Evolutionary conservation across 2,113 vertebrate genomes (phyloP), one percentile per base, ranked within the genome.

Genomic region (Hemibagrus wyckioides): DNA sequence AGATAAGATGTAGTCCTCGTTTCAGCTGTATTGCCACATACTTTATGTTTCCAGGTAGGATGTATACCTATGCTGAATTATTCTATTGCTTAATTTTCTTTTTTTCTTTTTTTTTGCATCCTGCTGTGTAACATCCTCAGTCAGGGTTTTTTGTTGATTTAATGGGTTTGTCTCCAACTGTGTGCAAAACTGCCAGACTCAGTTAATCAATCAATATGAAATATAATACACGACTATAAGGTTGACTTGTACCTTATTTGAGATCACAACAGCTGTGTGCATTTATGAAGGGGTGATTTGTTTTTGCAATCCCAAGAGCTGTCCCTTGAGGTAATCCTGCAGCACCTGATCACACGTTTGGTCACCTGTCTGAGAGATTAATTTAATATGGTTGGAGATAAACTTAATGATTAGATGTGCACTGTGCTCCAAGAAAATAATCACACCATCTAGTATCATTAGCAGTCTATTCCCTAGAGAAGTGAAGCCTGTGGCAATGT

Each of bases 351-450:
- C 82, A 83, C 86, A 86, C 67, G 76, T 86, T 88, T 90, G 87
- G 85, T 85, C 90, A 91, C 89, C 82, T 85, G 89, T 92, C 88
- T 84, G 33, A 63, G 67, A 85, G 87, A 90, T 91, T 87, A 89
- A 89, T 91, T 85, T 77, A 71, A 87, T 86, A 91, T 83, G 86
- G 84, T 83, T 50, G 73, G 81, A 84, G 84, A 88, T 88, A 86
- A 88, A 81, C 65, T 84, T 82, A 92, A 83, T 90, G 84, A 92
- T 88, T 90, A 91, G 80, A 89, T 59, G 69, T 89, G 79, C 63
- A 80, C 73, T 59, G 67, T 88, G 88, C 71, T 89, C 52, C 76
- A 82, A 89, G 87, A 90, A 90, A 89, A 91, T 90, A 91, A 91
- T 90, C 88, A 88, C 84, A 89, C 87, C 61, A 83, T 88, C 83